Conservation (phyloP, 2,113 vertebrate species). For the Empidonax alnorum region DNA sequence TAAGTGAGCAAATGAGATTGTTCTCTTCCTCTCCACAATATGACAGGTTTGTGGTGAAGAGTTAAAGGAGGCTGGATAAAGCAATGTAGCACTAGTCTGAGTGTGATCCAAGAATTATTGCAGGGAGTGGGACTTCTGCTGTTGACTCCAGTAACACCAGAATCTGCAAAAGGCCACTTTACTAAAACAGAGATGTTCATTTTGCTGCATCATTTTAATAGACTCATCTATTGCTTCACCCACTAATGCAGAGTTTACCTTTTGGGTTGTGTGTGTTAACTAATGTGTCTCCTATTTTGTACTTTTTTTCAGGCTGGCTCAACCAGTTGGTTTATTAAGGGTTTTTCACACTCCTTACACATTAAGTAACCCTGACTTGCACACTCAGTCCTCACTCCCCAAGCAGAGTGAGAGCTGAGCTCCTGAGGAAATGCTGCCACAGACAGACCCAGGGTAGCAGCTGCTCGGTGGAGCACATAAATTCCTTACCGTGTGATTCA, state of each 20-base stretch:
- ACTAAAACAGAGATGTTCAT: background rate
- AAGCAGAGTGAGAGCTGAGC: background rate
- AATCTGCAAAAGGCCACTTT: conserved; percentile 48
- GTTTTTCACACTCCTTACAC: background rate
- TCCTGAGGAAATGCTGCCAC: background rate
- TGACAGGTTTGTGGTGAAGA: conserved; percentile 13
- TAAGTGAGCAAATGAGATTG: background rate
- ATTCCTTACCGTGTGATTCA: background rate
- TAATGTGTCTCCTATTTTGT: background rate
- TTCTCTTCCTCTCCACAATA: background rate
- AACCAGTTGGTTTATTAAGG: background rate
- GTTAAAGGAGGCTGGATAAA: conserved; percentile 11
- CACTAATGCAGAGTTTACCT: background rate
- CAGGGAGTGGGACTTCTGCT: background rate
- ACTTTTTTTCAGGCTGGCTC: background rate
- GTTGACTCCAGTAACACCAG: background rate
- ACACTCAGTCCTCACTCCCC: background rate
- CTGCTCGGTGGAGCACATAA: background rate
- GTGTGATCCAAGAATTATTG: background rate
- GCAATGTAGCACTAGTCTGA: background rate
- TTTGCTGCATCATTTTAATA: conserved; percentile 2
- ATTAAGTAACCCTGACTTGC: background rate
- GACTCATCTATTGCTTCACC: background rate
- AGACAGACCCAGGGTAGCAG: background rate
- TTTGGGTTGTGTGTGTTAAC: background rate